These are phyloP conservation scores for Atlantisia rogersi DNA, from an alignment of 2,113 vertebrate species.

Conservation along the genomic window DNA sequence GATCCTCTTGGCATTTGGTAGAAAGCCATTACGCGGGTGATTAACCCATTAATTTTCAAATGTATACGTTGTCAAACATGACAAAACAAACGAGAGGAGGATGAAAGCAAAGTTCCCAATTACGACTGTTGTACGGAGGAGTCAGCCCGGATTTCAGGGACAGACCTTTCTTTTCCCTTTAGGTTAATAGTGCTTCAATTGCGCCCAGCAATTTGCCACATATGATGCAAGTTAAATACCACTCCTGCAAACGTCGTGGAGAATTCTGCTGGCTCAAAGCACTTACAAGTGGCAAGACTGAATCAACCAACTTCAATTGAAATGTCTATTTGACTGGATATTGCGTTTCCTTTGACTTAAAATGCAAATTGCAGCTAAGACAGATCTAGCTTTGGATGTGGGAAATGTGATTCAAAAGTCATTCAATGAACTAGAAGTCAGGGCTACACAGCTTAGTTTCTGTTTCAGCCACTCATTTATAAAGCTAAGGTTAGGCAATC, in stretches of 20 bases:
- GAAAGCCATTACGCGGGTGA: slow-evolving; percentile 42
- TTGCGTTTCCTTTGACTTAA: slow-evolving; percentile 14
- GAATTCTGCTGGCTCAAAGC: slow-evolving; percentile 10
- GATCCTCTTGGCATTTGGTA: not conserved
- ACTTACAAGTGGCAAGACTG: not conserved
- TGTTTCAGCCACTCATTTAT: not conserved
- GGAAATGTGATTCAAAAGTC: not conserved
- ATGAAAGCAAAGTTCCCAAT: slow-evolving; percentile 25
- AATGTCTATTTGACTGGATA: not conserved
- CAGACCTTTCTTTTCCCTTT: slow-evolving; percentile 36
- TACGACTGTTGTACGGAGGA: not conserved
- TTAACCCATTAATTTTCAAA: slow-evolving; percentile 45
- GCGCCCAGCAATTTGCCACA: not conserved
- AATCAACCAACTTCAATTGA: not conserved
- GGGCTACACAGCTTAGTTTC: not conserved
- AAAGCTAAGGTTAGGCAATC: not conserved
- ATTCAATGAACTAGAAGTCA: not conserved
- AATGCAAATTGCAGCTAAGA: not conserved
- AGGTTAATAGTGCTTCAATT: not conserved
- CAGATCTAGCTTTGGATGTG: not conserved
- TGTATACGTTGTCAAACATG: not conserved
- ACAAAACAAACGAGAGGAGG: not conserved
- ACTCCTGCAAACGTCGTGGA: not conserved
- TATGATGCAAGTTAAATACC: slow-evolving; percentile 18
- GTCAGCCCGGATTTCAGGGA: not conserved